Conservation (phyloP, 2,113 vertebrate species). For the Embiotoca jacksoni region DNA sequence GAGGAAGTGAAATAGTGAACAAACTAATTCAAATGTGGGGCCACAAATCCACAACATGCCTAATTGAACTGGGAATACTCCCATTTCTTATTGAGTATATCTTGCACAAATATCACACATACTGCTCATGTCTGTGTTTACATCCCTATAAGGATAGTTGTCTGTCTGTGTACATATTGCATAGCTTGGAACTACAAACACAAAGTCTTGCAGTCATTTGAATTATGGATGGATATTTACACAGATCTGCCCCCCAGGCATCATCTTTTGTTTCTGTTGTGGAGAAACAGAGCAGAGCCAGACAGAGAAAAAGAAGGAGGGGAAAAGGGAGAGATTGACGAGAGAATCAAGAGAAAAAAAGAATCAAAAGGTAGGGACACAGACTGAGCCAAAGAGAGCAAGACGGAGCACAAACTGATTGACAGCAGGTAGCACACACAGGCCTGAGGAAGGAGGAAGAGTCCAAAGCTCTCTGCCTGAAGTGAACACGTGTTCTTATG, state of each 20-base stretch:
- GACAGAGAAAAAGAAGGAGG: constrained; percentile 27
- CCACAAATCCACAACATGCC: not conserved
- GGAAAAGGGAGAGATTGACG: not conserved
- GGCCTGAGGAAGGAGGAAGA: constrained; percentile 2
- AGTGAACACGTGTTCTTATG: not conserved
- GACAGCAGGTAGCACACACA: not conserved
- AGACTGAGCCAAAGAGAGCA: constrained; percentile 33
- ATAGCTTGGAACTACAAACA: constrained; percentile 43
- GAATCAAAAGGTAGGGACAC: constrained; percentile 16
- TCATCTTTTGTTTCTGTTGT: constrained; percentile 49
- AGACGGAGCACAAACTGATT: constrained; percentile 16
- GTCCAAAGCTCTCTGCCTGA: not conserved
- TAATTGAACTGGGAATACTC: not conserved
- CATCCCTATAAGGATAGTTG: constrained; percentile 14
- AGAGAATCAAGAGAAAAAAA: constrained; percentile 24
- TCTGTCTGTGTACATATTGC: constrained; percentile 49
- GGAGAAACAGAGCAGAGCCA: constrained; percentile 31
- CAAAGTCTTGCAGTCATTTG: constrained; percentile 45
- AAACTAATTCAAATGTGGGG: not conserved
- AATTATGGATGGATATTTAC: constrained; percentile 75
- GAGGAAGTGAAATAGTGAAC: not conserved
- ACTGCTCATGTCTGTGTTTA: constrained; percentile 23
- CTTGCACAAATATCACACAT: not conserved
- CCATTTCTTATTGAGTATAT: not conserved
- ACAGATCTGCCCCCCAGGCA: constrained; percentile 47